A percentile compares a stretch with the other conserved stretches of the same genome.
Conservation (phyloP, 2,888 invertebrate species). For the Eueremaeus valkanovi region DNA sequence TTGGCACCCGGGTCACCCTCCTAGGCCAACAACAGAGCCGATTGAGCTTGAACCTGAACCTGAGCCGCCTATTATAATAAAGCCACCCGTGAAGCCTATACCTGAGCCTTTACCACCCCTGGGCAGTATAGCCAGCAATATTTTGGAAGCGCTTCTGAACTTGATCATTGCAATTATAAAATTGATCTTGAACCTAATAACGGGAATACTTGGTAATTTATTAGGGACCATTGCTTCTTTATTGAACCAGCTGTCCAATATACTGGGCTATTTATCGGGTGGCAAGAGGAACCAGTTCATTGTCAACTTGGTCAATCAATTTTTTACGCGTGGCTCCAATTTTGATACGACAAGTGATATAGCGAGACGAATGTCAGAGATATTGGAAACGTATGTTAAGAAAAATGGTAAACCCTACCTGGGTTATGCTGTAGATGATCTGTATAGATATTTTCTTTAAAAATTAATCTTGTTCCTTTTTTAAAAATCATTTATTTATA, state of each 20-base stretch:
- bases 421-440: too few species aligned
- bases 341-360: not conserved
- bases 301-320: not conserved
- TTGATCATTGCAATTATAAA: not conserved
- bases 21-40: too few species aligned
- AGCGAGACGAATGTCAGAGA: not conserved
- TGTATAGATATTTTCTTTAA: too few species aligned
- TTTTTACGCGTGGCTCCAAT: not conserved
- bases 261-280: not conserved
- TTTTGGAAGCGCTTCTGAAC: not conserved
- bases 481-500: too few species aligned
- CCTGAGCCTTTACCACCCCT: too few species aligned
- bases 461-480: too few species aligned
- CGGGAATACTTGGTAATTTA: not conserved
- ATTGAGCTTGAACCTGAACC: too few species aligned
- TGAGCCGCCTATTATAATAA: too few species aligned
- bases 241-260: not conserved
- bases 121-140: not conserved
- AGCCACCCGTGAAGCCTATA: too few species aligned
- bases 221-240: not conserved
- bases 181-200: not conserved
- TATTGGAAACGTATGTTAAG: not conserved
- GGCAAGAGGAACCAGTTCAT: not conserved
- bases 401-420: too few species aligned
- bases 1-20: too few species aligned